Evolutionary conservation across 2,113 vertebrate species (phyloP), one percentile per base, ranked within the genome.

Genomic region (Gallinago paraguaiae): DNA sequence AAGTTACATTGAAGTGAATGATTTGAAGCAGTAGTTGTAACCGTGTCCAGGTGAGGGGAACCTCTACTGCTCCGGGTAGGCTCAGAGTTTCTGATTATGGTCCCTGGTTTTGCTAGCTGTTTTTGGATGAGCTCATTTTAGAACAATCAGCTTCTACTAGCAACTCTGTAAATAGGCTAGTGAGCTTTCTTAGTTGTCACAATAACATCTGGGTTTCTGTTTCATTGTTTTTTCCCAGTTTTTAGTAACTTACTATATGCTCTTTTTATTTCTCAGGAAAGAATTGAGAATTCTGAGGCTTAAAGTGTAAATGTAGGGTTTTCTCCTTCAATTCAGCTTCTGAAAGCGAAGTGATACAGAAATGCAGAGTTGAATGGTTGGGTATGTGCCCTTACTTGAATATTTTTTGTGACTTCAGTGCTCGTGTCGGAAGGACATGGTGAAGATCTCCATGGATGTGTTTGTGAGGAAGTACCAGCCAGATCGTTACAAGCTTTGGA

Each of bases 361-460:
- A 77, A 79, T 37, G 39, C 74, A 63, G 74, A 54, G 20, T 20
- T 72, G 64, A 64, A 39, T 25, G 80, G 25, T 70, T 53, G 20
- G 33, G 17, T 31, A 43, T 63, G 22, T 84, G 35, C 10, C 41
- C 67, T 93, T 61, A 88, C 30, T 37, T 86, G 25, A 35, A 2
- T 91, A 27, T 94, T 86, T 90, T 88, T 20, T 90, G 31, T 83
- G n/a, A 60, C 35, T 96, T 64, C 97, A 99, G 99, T 99, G 99
- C 94, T 99, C 99, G 0, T 99, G 99, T 90, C 98, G 99, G 48
- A 99, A 99, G 96, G 99, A 99, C 92, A 99, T 99, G 98, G 99
- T 99, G 94, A 99, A 99, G 98, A 99, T 99, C 86, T 99, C 99
- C 78, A 99, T 99, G 99, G 99, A 99, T 14, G 98, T 99, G 71